Conservation (phyloP, 2,113 vertebrate genomes). For the Lampris megalopsis region DNA sequence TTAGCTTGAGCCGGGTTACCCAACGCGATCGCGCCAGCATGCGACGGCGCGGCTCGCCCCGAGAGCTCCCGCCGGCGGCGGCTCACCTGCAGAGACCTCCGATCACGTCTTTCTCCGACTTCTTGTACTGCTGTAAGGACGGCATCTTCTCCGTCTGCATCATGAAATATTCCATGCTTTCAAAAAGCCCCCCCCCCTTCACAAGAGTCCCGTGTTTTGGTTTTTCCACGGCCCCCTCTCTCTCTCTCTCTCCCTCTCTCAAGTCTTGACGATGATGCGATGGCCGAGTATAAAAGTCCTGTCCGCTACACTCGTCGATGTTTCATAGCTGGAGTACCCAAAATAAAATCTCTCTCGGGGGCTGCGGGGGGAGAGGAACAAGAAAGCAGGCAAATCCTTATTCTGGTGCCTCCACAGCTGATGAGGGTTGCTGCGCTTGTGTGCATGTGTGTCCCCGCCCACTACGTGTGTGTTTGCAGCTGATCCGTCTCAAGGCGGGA, state of each 20-base stretch:
- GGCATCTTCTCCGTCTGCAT: conserved; percentile 91
- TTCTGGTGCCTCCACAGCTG: conserved; percentile 77
- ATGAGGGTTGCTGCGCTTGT: conserved; percentile 80
- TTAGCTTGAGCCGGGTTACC: conserved; percentile 49
- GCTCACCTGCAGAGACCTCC: conserved; percentile 92
- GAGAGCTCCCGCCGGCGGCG: no score
- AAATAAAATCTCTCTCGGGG: not conserved
- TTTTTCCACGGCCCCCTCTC: conserved; percentile 1
- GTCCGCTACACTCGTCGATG: not conserved
- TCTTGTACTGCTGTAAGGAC: conserved; percentile 91
- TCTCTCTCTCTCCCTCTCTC: conserved; percentile 36
- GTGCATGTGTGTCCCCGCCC: conserved; percentile 73
- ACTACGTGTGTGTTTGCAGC: conserved; percentile 83
- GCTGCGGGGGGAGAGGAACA: not conserved
- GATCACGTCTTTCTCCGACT: conserved; percentile 93
- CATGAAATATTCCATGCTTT: conserved; percentile 94
- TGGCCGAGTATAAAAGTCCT: not conserved
- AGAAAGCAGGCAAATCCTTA: conserved; percentile 61
- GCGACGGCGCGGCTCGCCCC: no score
- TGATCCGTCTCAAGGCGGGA: conserved; percentile 91
- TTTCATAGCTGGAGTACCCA: conserved; percentile 19
- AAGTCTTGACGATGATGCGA: not conserved
- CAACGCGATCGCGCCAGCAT: no score
- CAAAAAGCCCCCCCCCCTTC: conserved; percentile 47
- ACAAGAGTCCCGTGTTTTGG: conserved; percentile 37